Evolutionary conservation across 1,140 invertebrate species (phyloP).

Genomic region (Mamestra configurata): DNA sequence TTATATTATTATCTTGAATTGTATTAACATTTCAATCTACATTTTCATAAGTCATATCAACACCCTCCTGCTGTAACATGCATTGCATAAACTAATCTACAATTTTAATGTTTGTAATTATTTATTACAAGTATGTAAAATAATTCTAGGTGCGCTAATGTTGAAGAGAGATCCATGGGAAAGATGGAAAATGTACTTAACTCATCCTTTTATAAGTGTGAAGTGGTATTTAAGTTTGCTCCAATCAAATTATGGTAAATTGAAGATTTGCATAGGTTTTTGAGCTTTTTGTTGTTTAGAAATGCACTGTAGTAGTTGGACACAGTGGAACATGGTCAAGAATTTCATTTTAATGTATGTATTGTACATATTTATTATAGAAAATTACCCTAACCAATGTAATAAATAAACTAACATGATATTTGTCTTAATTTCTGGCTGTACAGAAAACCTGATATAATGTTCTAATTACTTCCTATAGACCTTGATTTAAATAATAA

Average conservation of each 20-base stretch:
- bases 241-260: conserved; percentile 87
- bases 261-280: conserved; percentile 67
- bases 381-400: conserved; percentile 4
- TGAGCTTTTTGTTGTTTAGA: conserved; percentile 52
- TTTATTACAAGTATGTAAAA: conserved; percentile 65
- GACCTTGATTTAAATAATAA: background rate
- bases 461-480: conserved; percentile 16
- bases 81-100: conserved; percentile 16
- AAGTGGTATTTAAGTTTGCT: conserved; percentile 88
- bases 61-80: conserved; percentile 22
- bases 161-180: conserved; percentile 87
- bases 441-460: background rate
- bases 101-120: conserved; percentile 18
- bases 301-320: conserved; percentile 44
- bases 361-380: conserved; percentile 45
- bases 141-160: conserved; percentile 88
- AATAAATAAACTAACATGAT: conserved; percentile 17
- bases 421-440: background rate
- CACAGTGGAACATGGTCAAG: conserved; percentile 29
- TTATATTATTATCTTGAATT: background rate
- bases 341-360: conserved; percentile 34
- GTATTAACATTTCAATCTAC: background rate
- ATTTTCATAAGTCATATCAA: background rate
- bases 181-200: conserved; percentile 87
- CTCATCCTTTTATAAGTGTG: conserved; percentile 86